Evolutionary conservation across 2,888 invertebrate genomes (phyloP).

Genomic region (Netelia virgata): DNA sequence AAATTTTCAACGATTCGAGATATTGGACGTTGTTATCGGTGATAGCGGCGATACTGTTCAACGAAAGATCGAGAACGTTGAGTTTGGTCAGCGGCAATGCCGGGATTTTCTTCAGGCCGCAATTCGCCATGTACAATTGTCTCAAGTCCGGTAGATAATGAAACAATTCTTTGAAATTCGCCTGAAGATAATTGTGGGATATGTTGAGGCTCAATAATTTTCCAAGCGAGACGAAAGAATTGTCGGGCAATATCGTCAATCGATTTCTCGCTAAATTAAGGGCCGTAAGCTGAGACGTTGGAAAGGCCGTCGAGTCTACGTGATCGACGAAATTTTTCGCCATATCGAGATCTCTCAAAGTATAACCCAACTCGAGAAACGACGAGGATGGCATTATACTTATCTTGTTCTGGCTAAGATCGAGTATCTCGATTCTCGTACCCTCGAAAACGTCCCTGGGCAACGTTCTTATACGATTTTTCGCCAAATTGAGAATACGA

Average conservation of each 20-base stretch:
- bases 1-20: constrained; percentile 89
- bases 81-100: constrained; percentile 92
- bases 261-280: constrained; percentile 93
- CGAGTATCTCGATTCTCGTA: constrained; percentile 92
- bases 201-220: constrained; percentile 92
- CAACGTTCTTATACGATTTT: constrained; percentile 90
- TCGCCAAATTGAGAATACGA: constrained; percentile 90
- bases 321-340: constrained; percentile 93
- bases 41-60: constrained; percentile 90
- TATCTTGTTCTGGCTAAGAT: constrained; percentile 92
- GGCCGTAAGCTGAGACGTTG: constrained; percentile 91
- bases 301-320: constrained; percentile 94
- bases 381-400: constrained; percentile 92
- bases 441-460: constrained; percentile 93
- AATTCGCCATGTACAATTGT: constrained; percentile 91
- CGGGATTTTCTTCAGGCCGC: constrained; percentile 92
- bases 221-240: constrained; percentile 93
- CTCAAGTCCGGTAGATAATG: constrained; percentile 94
- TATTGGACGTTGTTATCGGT: constrained; percentile 90
- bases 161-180: constrained; percentile 92
- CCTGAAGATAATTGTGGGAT: constrained; percentile 92
- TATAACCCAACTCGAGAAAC: constrained; percentile 92
- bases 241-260: constrained; percentile 94
- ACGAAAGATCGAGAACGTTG: constrained; percentile 92
- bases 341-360: constrained; percentile 91